Evolutionary conservation across 2,888 invertebrate genomes (phyloP).

Genomic region (Diabrotica balteata): DNA sequence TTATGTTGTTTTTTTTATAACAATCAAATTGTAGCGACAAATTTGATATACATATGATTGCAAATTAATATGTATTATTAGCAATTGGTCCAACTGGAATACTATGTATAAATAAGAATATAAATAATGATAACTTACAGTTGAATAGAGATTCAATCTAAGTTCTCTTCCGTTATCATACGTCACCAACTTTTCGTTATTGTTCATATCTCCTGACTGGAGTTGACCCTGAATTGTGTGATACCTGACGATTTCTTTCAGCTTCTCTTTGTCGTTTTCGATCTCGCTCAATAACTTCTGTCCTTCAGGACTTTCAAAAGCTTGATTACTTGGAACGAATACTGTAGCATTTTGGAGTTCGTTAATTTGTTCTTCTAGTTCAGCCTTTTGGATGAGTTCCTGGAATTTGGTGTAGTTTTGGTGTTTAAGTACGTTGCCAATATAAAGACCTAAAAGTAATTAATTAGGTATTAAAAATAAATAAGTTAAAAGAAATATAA

Average conservation of each 20-base stretch:
- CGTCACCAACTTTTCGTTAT: conserved; percentile 64
- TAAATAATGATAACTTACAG: conserved; percentile 57
- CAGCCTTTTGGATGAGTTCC: conserved; percentile 64
- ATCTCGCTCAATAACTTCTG: conserved; percentile 57
- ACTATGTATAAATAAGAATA: background rate
- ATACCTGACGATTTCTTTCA: conserved; percentile 68
- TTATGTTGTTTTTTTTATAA: too few species aligned
- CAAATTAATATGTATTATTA: too few species aligned
- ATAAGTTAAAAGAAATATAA: background rate
- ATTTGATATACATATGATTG: too few species aligned
- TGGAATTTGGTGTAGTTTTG: conserved; percentile 70
- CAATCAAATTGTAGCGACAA: too few species aligned
- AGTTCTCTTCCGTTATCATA: conserved; percentile 60
- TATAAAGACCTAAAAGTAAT: conserved; percentile 52
- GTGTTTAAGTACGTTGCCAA: conserved; percentile 63
- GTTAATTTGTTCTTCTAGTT: conserved; percentile 65
- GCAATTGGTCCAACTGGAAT: too few species aligned
- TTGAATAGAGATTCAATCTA: conserved; percentile 68
- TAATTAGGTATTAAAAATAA: background rate
- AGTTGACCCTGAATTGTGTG: conserved; percentile 68
- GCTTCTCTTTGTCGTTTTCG: conserved; percentile 58
- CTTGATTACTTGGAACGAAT: conserved; percentile 71
- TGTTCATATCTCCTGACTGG: conserved; percentile 65
- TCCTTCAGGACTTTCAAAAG: conserved; percentile 63
- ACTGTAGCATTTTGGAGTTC: conserved; percentile 68